phyloP scores from a whole-genome alignment of 2,797 vertebrate species.

The Helicolenus hilgendorfi region DNA sequence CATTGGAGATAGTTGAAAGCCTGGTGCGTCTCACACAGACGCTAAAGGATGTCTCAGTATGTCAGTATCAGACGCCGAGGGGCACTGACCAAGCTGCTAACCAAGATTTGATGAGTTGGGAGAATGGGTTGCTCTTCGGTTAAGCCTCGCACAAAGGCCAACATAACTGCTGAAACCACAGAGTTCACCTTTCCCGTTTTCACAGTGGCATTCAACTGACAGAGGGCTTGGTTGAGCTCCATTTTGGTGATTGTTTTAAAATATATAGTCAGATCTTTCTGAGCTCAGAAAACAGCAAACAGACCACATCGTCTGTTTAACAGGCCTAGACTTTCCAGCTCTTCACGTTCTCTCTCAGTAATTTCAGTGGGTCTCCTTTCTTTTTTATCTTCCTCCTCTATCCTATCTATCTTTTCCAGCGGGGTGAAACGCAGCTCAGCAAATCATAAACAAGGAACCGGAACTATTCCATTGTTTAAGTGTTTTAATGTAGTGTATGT shows the following conservation, averaged over 20 bases:
- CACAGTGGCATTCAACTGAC: neutral
- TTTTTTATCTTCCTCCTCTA: too few relatives aligned
- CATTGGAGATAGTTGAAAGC: too few relatives aligned
- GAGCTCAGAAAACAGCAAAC: neutral
- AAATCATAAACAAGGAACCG: neutral
- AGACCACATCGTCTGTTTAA: neutral
- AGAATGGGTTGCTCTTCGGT: too few relatives aligned
- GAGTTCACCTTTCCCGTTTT: neutral
- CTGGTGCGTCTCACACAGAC: too few relatives aligned
- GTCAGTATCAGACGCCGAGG: too few relatives aligned
- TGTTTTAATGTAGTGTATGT: neutral
- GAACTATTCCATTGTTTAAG: neutral
- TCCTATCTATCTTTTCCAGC: too few relatives aligned
- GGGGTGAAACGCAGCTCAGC: neutral
- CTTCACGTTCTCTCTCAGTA: too few relatives aligned
- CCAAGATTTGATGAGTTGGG: too few relatives aligned
- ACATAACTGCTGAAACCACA: neutral
- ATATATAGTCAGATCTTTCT: neutral
- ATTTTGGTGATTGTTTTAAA: neutral
- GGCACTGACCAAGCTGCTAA: too few relatives aligned
- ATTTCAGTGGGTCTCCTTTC: too few relatives aligned
- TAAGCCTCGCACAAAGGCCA: neutral
- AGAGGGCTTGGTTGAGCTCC: neutral
- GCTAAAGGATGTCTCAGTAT: too few relatives aligned
- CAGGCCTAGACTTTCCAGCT: too few relatives aligned